Percentiles rank a stretch among this genome's conserved stretches.
Evolutionary conservation across 2,888 invertebrate species (phyloP).

Genomic region (Eledone cirrhosa): DNA sequence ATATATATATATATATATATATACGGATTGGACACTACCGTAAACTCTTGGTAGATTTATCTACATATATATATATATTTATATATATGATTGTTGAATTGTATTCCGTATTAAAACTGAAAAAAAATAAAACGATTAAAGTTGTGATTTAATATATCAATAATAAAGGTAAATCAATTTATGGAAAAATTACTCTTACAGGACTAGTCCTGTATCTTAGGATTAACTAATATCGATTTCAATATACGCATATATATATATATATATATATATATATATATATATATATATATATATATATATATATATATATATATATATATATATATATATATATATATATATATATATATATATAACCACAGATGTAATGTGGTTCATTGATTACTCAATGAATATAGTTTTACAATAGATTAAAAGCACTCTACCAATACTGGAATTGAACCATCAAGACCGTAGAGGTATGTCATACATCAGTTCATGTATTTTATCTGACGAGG

Average conservation of each 20-base stretch:
- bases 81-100: neutral
- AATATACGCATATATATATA: neutral
- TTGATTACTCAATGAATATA: too few species aligned
- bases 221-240: neutral
- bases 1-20: neutral
- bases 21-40: neutral
- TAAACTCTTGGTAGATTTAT: too few species aligned
- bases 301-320: constrained; percentile 6
- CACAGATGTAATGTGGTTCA: too few species aligned
- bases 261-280: constrained; percentile 6
- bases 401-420: too few species aligned
- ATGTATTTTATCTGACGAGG: too few species aligned
- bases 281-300: constrained; percentile 6
- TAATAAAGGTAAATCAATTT: too few species aligned
- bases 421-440: too few species aligned
- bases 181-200: too few species aligned
- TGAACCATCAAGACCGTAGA: too few species aligned
- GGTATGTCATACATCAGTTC: too few species aligned
- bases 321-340: neutral
- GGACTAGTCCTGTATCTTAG: neutral
- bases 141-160: too few species aligned
- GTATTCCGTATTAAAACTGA: neutral
- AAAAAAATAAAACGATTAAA: too few species aligned
- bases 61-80: neutral
- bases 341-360: constrained; percentile 6